A percentile compares a stretch with the other conserved stretches of the same genome.
phyloP scores from a whole-genome alignment of 1,140 invertebrate genomes.

The Conopomorpha cramerella region DNA sequence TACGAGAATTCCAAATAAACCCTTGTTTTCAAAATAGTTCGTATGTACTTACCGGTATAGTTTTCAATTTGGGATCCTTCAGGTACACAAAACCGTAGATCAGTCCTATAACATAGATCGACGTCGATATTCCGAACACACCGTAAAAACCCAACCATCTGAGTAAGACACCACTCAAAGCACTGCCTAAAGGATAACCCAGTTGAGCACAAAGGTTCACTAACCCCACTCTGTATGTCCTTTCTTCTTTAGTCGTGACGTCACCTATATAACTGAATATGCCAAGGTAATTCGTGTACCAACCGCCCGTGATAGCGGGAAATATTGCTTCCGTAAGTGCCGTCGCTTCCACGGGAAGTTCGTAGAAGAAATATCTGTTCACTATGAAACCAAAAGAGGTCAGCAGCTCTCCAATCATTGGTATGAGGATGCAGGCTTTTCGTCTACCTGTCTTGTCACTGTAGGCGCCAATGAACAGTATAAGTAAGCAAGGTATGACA shows the following conservation, averaged over 20 bases:
- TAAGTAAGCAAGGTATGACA: slow-evolving; percentile 72
- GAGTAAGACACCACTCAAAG: slow-evolving; percentile 71
- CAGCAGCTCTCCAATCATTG: slow-evolving; percentile 79
- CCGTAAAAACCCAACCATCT: slow-evolving; percentile 78
- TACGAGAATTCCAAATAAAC: no score
- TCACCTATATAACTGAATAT: slow-evolving; percentile 90
- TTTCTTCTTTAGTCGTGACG: slow-evolving; percentile 76
- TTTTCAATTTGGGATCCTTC: slow-evolving; percentile 58
- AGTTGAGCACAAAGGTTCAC: slow-evolving; percentile 80
- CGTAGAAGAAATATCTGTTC: slow-evolving; percentile 76
- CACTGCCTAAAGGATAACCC: slow-evolving; percentile 78
- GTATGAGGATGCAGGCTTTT: slow-evolving; percentile 82
- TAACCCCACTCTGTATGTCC: slow-evolving; percentile 83
- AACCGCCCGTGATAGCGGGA: slow-evolving; percentile 79
- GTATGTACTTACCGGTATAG: slow-evolving; percentile 13
- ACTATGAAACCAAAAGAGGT: slow-evolving; percentile 76
- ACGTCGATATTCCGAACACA: slow-evolving; percentile 73
- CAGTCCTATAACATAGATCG: slow-evolving; percentile 74
- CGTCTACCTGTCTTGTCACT: slow-evolving; percentile 73
- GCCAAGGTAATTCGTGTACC: slow-evolving; percentile 86
- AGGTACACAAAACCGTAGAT: slow-evolving; percentile 69
- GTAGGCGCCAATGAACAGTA: slow-evolving; percentile 80
- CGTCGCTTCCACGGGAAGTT: slow-evolving; percentile 75
- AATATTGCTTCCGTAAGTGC: slow-evolving; percentile 76
- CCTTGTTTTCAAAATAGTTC: background rate